Conservation (phyloP, 2,888 invertebrate genomes). For the Mesochorus sp. region DNA sequence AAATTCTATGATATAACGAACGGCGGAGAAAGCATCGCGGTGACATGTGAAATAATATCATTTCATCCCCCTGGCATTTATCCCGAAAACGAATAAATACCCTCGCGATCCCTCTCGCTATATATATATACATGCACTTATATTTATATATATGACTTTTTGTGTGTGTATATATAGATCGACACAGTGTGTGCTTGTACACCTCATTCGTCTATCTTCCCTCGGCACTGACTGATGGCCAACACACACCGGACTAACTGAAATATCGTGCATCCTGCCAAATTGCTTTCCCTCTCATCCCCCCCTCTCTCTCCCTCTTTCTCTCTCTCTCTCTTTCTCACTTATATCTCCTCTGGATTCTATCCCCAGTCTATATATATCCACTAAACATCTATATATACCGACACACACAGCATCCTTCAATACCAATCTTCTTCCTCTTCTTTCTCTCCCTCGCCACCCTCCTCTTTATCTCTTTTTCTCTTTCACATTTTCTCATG, state of each 20-base stretch:
- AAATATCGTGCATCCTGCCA: conserved; percentile 47
- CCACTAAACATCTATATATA: no score
- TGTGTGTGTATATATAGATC: not conserved
- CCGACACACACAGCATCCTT: no score
- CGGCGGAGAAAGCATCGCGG: no score
- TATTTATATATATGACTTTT: no score
- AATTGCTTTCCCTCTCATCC: conserved; percentile 44
- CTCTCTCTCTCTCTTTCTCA: no score
- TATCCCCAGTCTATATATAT: not conserved
- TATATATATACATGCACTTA: no score
- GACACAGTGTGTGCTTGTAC: conserved; percentile 14
- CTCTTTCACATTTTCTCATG: conserved; percentile 4
- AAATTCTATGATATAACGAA: no score
- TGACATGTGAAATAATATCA: no score
- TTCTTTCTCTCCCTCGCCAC: no score
- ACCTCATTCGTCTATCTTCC: conserved; percentile 49
- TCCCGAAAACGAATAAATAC: not conserved
- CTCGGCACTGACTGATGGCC: conserved; percentile 53
- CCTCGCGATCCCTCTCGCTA: not conserved
- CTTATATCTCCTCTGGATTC: not conserved
- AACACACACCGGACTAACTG: conserved; percentile 52
- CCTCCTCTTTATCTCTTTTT: no score
- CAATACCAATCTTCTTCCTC: no score
- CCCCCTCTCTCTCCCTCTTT: not conserved
- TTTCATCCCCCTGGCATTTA: not conserved